These are phyloP conservation scores for Amiota mariae DNA, from an alignment of 2,888 invertebrate species.

Conservation along the genomic window DNA sequence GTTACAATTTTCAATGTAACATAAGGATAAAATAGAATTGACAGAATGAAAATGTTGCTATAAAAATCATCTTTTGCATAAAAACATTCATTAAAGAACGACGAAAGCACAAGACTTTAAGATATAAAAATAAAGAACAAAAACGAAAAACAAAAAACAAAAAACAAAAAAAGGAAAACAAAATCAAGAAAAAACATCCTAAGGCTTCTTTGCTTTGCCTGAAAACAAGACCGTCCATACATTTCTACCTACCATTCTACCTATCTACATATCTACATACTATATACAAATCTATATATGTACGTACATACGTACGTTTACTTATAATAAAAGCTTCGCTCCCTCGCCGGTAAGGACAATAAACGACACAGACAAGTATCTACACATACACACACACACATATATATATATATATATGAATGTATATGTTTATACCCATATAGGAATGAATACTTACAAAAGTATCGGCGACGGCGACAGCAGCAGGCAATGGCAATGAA, in stretches of 20 bases:
- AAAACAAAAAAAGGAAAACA: too few relatives aligned
- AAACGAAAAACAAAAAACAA: background rate
- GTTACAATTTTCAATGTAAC: too few relatives aligned
- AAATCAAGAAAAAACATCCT: background rate
- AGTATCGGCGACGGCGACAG: background rate
- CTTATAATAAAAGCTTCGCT: slow-evolving; percentile 6
- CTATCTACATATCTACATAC: too few relatives aligned
- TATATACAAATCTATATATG: too few relatives aligned
- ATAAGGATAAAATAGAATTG: too few relatives aligned
- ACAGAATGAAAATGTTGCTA: background rate
- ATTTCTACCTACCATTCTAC: too few relatives aligned
- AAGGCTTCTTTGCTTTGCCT: background rate
- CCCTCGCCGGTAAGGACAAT: slow-evolving; percentile 9
- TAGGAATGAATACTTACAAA: too few relatives aligned
- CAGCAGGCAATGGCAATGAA: background rate
- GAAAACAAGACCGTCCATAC: background rate
- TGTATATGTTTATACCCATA: too few relatives aligned
- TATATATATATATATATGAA: too few relatives aligned
- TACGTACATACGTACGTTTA: too few relatives aligned
- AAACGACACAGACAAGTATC: background rate
- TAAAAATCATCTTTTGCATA: background rate
- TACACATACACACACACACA: too few relatives aligned
- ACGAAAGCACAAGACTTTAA: slow-evolving; percentile 16
- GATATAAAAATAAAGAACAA: slow-evolving; percentile 9
- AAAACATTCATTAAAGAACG: background rate